These are phyloP conservation scores for Chamaea fasciata DNA, from an alignment of 2,113 vertebrate species.

Conservation along the genomic window DNA sequence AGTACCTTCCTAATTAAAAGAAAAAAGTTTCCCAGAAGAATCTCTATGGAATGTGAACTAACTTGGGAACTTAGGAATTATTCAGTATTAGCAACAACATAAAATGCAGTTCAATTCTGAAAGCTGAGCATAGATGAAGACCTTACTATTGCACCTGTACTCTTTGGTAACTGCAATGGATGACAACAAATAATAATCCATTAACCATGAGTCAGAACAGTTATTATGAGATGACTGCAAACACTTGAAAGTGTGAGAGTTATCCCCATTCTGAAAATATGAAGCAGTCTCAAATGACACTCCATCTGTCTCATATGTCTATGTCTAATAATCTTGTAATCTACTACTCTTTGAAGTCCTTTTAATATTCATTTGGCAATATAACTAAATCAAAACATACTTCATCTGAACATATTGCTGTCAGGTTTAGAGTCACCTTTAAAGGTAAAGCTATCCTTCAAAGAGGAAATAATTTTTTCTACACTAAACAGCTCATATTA, in stretches of 20 bases:
- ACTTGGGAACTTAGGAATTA: not conserved
- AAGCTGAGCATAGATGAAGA: not conserved
- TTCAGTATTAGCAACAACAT: not conserved
- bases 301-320: not conserved
- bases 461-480: not conserved
- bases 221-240: not conserved
- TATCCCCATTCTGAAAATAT: not conserved
- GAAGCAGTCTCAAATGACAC: not conserved
- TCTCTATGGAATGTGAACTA: not conserved
- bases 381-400: not conserved
- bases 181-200: not conserved
- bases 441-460: not conserved
- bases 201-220: not conserved
- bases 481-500: not conserved
- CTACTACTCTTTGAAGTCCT: not conserved
- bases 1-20: not conserved
- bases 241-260: not conserved
- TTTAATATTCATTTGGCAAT: not conserved
- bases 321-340: not conserved
- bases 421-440: not conserved
- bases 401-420: not conserved
- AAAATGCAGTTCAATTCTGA: not conserved
- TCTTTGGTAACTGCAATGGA: not conserved
- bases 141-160: not conserved
- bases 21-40: not conserved